A percentile compares a stretch with the other conserved stretches of the same genome.
Evolutionary conservation across 1,140 invertebrate species (phyloP).

Genomic region (Drosophila nebulosa): DNA sequence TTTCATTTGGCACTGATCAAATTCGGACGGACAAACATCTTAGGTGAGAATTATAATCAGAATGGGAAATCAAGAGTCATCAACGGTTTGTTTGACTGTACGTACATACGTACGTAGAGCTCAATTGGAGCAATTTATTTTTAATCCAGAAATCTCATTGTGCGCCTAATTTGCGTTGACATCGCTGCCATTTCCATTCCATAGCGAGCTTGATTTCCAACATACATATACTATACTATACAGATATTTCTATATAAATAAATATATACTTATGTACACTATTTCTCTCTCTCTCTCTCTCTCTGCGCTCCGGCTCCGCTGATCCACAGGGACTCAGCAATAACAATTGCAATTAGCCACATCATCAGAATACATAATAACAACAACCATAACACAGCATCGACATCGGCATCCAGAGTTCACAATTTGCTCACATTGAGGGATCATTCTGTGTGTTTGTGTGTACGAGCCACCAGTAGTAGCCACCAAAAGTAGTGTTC

Average conservation of each 20-base stretch:
- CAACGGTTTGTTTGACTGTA: slow-evolving; percentile 21
- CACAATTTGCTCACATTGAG: slow-evolving; percentile 7
- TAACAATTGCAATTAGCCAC: slow-evolving; percentile 63
- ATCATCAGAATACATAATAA: slow-evolving; percentile 34
- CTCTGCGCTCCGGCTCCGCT: slow-evolving; percentile 9
- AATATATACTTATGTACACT: slow-evolving; percentile 3
- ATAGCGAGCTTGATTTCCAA: slow-evolving; percentile 13
- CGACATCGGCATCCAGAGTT: slow-evolving; percentile 15
- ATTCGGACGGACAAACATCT: slow-evolving; percentile 69
- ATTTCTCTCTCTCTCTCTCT: not conserved
- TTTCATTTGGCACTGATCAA: slow-evolving; percentile 71
- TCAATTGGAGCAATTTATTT: slow-evolving; percentile 74
- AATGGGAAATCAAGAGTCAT: not conserved
- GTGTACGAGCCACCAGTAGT: slow-evolving; percentile 3
- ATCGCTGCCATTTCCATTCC: slow-evolving; percentile 30
- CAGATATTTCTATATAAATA: not conserved
- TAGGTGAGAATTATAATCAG: slow-evolving; percentile 44
- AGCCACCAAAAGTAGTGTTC: slow-evolving; percentile 6
- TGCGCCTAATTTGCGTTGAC: slow-evolving; percentile 59
- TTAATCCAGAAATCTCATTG: slow-evolving; percentile 62
- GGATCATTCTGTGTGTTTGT: not conserved
- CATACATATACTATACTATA: not conserved
- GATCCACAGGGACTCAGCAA: slow-evolving; percentile 56
- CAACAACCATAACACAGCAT: not conserved
- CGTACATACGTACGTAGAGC: slow-evolving; percentile 21